These are phyloP conservation scores for Ataeniobius toweri DNA, from an alignment of 2,797 vertebrate species.

Conservation along the genomic window DNA sequence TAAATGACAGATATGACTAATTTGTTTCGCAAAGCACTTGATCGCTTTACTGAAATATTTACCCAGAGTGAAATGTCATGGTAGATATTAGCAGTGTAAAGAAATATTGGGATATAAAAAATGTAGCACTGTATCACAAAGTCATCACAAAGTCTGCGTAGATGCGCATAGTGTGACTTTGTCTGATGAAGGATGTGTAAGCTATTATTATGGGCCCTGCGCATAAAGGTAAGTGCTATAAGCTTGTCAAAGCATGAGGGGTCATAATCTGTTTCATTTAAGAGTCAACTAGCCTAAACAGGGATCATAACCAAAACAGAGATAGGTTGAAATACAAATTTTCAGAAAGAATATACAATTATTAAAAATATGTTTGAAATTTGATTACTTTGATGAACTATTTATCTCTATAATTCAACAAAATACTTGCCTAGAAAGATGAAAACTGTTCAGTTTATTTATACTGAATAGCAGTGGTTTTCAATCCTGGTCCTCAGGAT, in stretches of 20 bases:
- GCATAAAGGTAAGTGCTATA: background rate
- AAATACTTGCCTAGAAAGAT: no score
- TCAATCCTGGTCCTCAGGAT: no score
- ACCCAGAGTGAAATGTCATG: background rate
- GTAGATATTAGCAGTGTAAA: background rate
- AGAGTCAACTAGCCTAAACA: no score
- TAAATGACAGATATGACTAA: slow-evolving; percentile 1
- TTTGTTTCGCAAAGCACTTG: background rate
- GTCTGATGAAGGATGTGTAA: background rate
- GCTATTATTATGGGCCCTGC: background rate
- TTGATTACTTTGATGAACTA: no score
- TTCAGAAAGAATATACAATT: no score
- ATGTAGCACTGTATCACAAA: background rate
- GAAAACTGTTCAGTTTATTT: no score
- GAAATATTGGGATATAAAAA: background rate
- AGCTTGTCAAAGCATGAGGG: background rate
- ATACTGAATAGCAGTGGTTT: no score
- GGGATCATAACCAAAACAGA: no score
- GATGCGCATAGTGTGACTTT: background rate
- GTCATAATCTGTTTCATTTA: no score
- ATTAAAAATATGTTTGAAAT: no score
- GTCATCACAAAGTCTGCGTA: background rate
- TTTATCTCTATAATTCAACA: no score
- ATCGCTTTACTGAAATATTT: background rate
- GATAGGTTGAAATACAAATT: no score